Base-by-base conservation (phyloP, 2,797 vertebrate species). In the Acipenser transmontanus region DNA sequence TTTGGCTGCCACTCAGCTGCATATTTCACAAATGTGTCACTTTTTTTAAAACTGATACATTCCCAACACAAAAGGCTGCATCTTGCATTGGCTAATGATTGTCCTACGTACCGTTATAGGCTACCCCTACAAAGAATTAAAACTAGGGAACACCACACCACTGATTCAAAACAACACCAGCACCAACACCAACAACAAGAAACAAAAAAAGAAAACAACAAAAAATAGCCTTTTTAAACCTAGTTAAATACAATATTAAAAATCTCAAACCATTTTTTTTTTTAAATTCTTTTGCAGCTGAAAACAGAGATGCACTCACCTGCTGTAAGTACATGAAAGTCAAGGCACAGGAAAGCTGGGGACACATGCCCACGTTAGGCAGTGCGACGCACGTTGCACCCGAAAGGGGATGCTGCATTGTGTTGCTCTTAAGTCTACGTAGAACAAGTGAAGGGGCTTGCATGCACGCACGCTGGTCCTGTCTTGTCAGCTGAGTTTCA, bases 291-390 rank as follows among this genome's bases (percentile, higher is more conserved):
- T n/a, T n/a, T 3, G 11, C 9, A 57, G 62, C 51, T 56, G 59
- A 66, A 47, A 20, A 68, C 50, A 66, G 69, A 64, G 70, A 75
- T 68, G 66, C 80, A 87, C 93, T 92, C 91, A 94, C 92, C 94
- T 96, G 94, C 93, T 97, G 95, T 86, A 97, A 87, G 91, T 98
- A 98, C 93, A 98, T 95, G 86, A 98, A 97, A 84, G 94, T 95
- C 92, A 97, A 93, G 87, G 95, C 93, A 86, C 94, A 95, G 83
- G 95, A 96, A 81, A 96, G 92, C 90, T 94, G 94, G 82, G 95
- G 95, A 90, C 95, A 95, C 89, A 93, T 90, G 83, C 92, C 92
- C 88, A 95, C 94, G 66, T 92, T 93, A 81, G 95, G 94, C 85
- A 97, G 87, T 76, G 95, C 91, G 87, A 96, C 94, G 81, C 95